Evolutionary conservation across 2,797 vertebrate species (phyloP), one percentile per base, ranked within the genome.

Genomic region (Myotis findleyi): DNA sequence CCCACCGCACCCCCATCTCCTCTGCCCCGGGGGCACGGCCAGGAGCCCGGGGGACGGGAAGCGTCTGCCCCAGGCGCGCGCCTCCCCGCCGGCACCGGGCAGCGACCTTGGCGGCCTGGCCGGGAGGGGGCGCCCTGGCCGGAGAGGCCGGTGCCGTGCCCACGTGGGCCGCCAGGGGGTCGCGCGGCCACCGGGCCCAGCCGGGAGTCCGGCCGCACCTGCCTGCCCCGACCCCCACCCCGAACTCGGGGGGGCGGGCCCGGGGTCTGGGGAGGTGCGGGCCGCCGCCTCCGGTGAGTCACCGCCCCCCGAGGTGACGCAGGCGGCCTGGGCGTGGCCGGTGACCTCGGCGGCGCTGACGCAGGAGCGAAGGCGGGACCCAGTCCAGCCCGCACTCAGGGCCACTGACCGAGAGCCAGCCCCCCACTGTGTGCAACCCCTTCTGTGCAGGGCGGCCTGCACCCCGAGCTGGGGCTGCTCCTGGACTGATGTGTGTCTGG

Each of bases 61-160:
- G 57, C 12, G 21, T 23, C 41, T 3, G 20, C 7, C 13, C 33
- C 0, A 0, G 68, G n/a, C 49, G 11, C 17, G 38, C 6, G 10
- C 27, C 1, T 0, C 36, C 41, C 62, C 14, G 23, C 23, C 16
- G 3, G 23, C 25, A 53, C 36, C 8, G 30, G 36, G 20, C 71
- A 2, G 47, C 2, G 17, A 55, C 17, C 81, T 30, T 17, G 47
- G 8, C 4, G 36, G 4, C 30, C 55, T 18, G 25, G 14, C 95
- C 94, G 13, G 91, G 90, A 97, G 88, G 3, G n/a, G 94, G 95
- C 79, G 82, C 57, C 83, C 23, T 11, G 66, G 51, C 44, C 17
- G 25, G 23, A 10, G 68, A 2, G 51, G 27, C 27, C 8, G 2
- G 23, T 59, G 97, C 38, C 33, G 0, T 88, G n/a, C 93, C 76